phyloP scores from a whole-genome alignment of 2,113 vertebrate genomes.

The Phalacrocorax pelagicus region DNA sequence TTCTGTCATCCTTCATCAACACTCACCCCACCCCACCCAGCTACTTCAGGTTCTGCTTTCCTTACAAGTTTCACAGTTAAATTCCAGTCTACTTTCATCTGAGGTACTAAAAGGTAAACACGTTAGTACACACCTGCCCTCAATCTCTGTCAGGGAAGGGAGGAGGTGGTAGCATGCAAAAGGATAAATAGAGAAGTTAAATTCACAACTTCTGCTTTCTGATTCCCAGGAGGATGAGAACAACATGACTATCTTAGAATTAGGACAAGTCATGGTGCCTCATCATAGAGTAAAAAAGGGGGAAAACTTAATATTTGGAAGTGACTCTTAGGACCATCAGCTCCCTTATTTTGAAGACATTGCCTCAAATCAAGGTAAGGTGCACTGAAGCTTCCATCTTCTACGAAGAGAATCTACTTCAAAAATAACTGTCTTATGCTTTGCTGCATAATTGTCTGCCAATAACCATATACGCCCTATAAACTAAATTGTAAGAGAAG shows the following conservation, averaged over 20 bases:
- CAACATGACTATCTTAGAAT: background rate
- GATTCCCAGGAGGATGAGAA: background rate
- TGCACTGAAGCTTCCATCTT: background rate
- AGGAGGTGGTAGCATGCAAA: background rate
- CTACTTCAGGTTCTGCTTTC: background rate
- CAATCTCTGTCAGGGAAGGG: background rate
- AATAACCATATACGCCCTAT: background rate
- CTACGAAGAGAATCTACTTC: background rate
- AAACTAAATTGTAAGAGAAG: background rate
- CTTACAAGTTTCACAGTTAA: background rate
- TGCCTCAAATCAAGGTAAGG: background rate
- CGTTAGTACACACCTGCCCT: background rate
- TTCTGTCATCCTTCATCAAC: background rate
- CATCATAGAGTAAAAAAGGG: background rate
- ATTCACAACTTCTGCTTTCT: background rate
- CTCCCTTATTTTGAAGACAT: background rate
- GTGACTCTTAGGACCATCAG: accelerated
- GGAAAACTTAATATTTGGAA: background rate
- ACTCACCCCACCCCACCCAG: background rate
- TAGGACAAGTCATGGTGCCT: background rate
- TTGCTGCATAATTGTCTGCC: background rate
- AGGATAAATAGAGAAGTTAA: background rate
- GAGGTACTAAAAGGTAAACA: background rate
- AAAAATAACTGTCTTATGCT: background rate
- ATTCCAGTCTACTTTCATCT: background rate